Percentiles rank a stretch among this genome's conserved stretches.
phyloP scores from a whole-genome alignment of 1,140 invertebrate genomes.

The Drosophila lowei region DNA sequence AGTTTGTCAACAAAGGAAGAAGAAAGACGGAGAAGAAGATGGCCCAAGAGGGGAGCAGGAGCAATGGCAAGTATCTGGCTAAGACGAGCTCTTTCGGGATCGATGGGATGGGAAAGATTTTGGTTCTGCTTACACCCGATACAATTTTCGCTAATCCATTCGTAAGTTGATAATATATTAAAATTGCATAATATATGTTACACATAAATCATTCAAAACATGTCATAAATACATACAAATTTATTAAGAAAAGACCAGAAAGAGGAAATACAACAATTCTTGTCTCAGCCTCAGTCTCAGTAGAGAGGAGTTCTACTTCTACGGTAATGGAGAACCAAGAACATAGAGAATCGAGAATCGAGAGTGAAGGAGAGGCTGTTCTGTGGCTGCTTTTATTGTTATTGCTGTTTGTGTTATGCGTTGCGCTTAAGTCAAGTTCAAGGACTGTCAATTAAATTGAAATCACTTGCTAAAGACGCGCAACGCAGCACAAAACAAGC shows the following conservation, averaged over 20 bases:
- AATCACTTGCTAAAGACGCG: conserved; percentile 79
- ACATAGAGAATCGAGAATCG: conserved; percentile 11
- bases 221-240: no score
- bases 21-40: conserved; percentile 13
- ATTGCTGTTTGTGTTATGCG: conserved; percentile 56
- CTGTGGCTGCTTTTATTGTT: conserved; percentile 35
- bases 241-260: no score
- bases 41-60: neutral
- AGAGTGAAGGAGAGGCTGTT: conserved; percentile 23
- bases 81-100: neutral
- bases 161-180: no score
- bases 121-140: no score
- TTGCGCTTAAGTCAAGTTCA: conserved; percentile 82
- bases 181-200: no score
- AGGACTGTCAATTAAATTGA: conserved; percentile 83
- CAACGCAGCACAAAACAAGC: conserved; percentile 63
- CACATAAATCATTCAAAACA: no score
- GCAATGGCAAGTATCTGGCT: neutral
- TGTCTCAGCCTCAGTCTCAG: no score
- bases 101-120: no score
- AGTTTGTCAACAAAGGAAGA: conserved; percentile 36
- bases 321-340: no score
- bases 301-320: no score
- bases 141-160: no score
- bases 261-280: no score